Base-by-base conservation (phyloP, 2,113 vertebrate genomes). In the Mystacornis crossleyi region DNA sequence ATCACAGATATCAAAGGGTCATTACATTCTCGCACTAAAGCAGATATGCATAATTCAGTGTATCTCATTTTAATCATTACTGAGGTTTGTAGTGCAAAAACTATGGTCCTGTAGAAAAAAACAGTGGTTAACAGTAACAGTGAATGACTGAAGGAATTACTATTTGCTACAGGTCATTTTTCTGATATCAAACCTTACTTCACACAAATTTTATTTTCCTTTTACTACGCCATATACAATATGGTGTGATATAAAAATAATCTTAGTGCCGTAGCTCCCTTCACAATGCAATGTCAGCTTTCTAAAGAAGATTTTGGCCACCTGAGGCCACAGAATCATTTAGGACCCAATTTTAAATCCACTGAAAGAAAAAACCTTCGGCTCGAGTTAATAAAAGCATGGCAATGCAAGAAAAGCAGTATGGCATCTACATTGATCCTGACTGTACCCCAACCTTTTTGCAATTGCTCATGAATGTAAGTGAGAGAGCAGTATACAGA, bases 11-110 rank as follows among this genome's bases (percentile, higher is more conserved):
- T 50, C 0, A 2, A 66, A 73, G 3, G 2, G 8, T 45, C 26
- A 11, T 54, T 54, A n/a, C 3, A 6, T 91, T 90, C 33, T 57
- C 54, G 23, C 26, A 31, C 7, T 70, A 58, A 82, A 67, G 29
- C 3, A 65, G 17, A 6, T 53, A 38, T 12, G 14, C 0, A 2
- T 12, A 28, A 53, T 43, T 58, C 6, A 47, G 2, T 2, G 33
- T 21, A 29, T 28, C 28, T 66, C 10, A 58, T 71, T 74, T 81
- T 86, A 80, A 53, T 36, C 0, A 23, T 53, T 51, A 33, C 5
- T 74, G 33, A 58, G 2, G 18, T 55, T 38, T 54, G 18, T 6
- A 81, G 33, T 17, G 16, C 23, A 64, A 93, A 93, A 89, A 17
- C 5, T 18, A 3, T 23, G 6, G 4, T 42, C 5, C 3, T 48